Evolutionary conservation across 2,888 invertebrate species (phyloP), one percentile per base, ranked within the genome.

Genomic region (Tetropium fuscum): DNA sequence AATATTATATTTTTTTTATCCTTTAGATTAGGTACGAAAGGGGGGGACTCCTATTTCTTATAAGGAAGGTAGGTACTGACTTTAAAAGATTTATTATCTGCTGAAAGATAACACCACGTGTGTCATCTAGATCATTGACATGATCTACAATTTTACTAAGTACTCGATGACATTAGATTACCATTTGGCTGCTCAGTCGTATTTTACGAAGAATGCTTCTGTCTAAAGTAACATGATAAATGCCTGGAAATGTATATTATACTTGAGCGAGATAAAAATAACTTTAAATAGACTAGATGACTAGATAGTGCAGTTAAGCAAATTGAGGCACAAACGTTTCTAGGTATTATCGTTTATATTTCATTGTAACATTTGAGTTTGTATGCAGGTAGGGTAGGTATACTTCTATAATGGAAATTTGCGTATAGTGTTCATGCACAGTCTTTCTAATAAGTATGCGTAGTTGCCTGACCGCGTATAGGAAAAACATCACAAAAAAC

Each of bases 241-340:
- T 34, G 34, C 34, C 34, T 34, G 34, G 34, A 34, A 34, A 13
- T 34, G 5, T 34, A 34, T 34, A 13, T 34, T 34, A 34, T 34
- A 34, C 34, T 34, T 34, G 34, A 13, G 34, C 34, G 34, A 34
- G 34, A 34, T 34, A 34, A 34, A 34, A 34, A 34, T 34, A 34
- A 34, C 34, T 34, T 34, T 34, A 34, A 34, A 34, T 34, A 34
- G 34, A 34, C 34, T 32, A 32, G 13, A 34, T 34, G 34, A 34
- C 34, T 32, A 32, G 13, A 34, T 34, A 34, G 13, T 34, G 34
- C 13, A 6, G 34, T 13, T n/a, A n/a, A n/a, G n/a, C n/a, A n/a
- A n/a, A n/a, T n/a, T 13, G 34, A 34, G 4, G 34, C 34, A 34
- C 34, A 34, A 34, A 15, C 30, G 5, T 13, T 13, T 34, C 7